phyloP scores from a whole-genome alignment of 2,113 vertebrate species.

The Boleophthalmus pectinirostris region DNA sequence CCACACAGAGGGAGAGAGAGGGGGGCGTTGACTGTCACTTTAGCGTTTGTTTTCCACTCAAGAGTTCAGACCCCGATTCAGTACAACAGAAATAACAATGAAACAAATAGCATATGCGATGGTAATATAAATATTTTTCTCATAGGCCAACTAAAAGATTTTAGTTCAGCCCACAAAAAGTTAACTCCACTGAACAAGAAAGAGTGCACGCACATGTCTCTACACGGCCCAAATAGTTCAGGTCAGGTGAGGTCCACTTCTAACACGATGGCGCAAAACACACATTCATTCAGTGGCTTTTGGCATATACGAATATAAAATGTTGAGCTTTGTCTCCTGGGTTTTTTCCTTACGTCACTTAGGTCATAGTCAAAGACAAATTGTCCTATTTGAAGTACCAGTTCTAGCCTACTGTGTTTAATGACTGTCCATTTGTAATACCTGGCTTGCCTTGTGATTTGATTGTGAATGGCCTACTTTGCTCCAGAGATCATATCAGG shows the following conservation, averaged over 20 bases:
- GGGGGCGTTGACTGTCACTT: conserved; percentile 5
- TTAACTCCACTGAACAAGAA: neutral
- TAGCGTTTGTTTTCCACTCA: neutral
- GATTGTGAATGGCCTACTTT: neutral
- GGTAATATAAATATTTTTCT: neutral
- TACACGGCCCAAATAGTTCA: neutral
- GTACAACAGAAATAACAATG: neutral
- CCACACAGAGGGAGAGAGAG: neutral
- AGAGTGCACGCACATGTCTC: neutral
- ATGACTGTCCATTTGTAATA: too few relatives aligned
- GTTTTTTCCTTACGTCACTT: neutral
- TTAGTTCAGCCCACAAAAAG: neutral
- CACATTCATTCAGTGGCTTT: neutral
- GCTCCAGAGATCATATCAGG: too few relatives aligned
- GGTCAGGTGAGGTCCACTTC: neutral
- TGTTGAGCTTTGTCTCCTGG: neutral
- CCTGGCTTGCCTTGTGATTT: neutral
- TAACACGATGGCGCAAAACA: neutral
- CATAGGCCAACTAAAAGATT: neutral
- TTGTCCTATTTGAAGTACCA: neutral
- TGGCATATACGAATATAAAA: too few relatives aligned
- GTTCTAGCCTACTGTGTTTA: too few relatives aligned
- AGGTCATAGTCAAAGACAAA: neutral
- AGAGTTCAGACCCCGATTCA: neutral
- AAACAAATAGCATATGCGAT: neutral